Conservation (phyloP, 1,140 invertebrate species). For the Diuraphis noxia region DNA sequence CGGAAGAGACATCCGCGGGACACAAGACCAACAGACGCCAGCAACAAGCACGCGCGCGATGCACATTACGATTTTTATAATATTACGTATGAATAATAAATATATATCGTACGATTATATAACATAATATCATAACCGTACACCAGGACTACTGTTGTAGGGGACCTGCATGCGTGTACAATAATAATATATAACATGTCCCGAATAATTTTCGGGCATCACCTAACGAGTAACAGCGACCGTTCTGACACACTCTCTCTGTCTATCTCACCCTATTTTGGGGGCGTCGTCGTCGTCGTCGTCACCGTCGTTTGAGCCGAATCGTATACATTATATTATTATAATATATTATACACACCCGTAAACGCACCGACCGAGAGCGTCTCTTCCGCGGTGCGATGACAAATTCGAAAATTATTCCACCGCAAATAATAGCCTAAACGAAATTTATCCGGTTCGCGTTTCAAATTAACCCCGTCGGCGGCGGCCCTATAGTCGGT, state of each 20-base stretch:
- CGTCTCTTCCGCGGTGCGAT: constrained; percentile 3
- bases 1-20: neutral
- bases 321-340: neutral
- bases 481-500: neutral
- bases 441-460: constrained; percentile 44
- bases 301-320: neutral
- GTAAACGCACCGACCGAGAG: neutral
- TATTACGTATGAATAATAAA: neutral
- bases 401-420: constrained; percentile 54
- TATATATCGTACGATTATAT: neutral
- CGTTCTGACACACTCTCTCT: neutral
- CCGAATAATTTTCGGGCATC: neutral
- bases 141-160: neutral
- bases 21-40: too few species aligned
- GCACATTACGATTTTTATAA: neutral
- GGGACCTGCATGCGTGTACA: neutral
- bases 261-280: neutral
- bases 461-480: constrained; percentile 40
- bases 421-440: constrained; percentile 50
- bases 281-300: neutral
- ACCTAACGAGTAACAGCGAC: neutral
- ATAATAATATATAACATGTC: neutral
- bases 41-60: neutral
- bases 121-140: neutral
- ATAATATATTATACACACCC: neutral